Base-by-base conservation (phyloP, 2,797 vertebrate species). In the Tarsius wallacei region DNA sequence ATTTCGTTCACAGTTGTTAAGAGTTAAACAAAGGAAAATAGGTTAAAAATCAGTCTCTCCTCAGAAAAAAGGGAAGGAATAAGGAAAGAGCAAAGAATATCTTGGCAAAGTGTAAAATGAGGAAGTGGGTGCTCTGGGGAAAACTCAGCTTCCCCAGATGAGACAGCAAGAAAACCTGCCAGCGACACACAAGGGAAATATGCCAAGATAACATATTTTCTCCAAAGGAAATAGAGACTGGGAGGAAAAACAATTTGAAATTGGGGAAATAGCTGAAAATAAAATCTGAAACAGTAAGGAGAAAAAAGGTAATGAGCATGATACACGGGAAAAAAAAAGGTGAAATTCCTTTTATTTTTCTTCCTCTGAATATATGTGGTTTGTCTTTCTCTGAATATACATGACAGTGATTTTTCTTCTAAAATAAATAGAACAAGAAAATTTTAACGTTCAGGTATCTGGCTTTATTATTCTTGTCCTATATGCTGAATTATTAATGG, bases 101-200 rank as follows among this genome's bases (percentile, higher is more conserved):
- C 49, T 94, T 94, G 94, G 91, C 83, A 81, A 94, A 90, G 59
- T 82, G 15, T 96, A 90, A 80, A 80, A 96, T 87, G 83, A 94
- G 71, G 64, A 92, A 81, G 42, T 74, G 26, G 47, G 33, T 3
- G 15, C 95, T 82, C 82, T 87, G 42, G 83, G 90, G 80, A 89
- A 97, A 89, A 49, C 22, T 21, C 89, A 81, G 83, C 33, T 87
- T 84, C 83, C 64, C 66, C 89, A 87, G 81, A 95, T 22, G 77
- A 95, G 93, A 93, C 36, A 83, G 85, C 77, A 59, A 83, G 97
- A 92, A 89, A 94, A 90, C 16, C 55, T 96, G 87, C 89, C 66
- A 94, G 94, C 91, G 86, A 94, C 81, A 84, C 95, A 81, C 94
- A 63, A 33, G 94, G 95, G 97, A 97, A 96, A 95, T 94, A 94